Base-by-base conservation (phyloP, 1,140 invertebrate genomes). In the Heliconius hermathena region DNA sequence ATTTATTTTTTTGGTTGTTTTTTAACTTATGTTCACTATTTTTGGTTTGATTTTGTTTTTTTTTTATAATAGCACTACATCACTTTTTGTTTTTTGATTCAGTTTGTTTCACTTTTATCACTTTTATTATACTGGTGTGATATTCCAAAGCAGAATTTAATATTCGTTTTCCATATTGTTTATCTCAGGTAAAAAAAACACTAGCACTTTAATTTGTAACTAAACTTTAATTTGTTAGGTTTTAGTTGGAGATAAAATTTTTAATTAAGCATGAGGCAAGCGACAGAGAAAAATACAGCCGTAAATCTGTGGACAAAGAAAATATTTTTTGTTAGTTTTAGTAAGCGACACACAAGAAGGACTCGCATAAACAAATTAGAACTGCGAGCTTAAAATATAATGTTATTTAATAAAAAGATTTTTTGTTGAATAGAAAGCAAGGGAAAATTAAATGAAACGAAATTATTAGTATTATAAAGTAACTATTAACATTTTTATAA, bases 251-350 rank as follows among this genome's bases (percentile, higher is more conserved):
- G 41, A 73, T 72, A 81, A 79, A 41, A 49, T 73, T 80, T 83
- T 76, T 80, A 81, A 78, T 77, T 81, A 82, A 79, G 70, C 82
- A 83, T 82, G 82, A 81, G 73, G 77, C 82, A 85, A 88, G 87
- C 84, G 83, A 84, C 84, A 87, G 82, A 81, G 77, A 82, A 73
- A 38, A 52, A 66, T 74, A 81, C 76, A 84, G 82, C 86, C 82
- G 85, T 84, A 72, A 82, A 91, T 90, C 92, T 94, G 92, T 83
- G 88, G 85, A 94, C 91, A 94, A 94, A 93, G 88, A 92, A 90
- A 89, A 78, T 74, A 66, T 84, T 73, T 76, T 60, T 81, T 88
- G 91, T 94, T 94, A 94, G 91, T 90, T 75, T 75, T 87, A 36
- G 84, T 92, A 89, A 91, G 86, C 71, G 52, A 76, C 74, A 76